Evolutionary conservation across 2,797 vertebrate genomes (phyloP).

Genomic region (Aplochiton taeniatus): DNA sequence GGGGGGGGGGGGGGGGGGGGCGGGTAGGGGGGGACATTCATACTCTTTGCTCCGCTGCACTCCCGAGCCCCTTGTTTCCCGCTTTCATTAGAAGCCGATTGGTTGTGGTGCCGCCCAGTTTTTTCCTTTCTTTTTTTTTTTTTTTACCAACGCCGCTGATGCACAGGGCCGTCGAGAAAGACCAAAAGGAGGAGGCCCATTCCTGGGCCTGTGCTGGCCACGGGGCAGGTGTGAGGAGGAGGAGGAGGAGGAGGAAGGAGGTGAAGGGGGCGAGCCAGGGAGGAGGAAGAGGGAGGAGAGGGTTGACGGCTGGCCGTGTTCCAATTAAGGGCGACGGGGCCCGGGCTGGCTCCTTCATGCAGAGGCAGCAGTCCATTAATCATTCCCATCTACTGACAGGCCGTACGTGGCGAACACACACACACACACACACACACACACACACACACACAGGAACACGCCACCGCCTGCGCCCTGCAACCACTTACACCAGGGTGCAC

Average conservation of each 20-base stretch:
- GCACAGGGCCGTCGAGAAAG: conserved; percentile 15
- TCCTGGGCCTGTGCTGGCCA: conserved; percentile 29
- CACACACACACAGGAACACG: conserved; percentile 40
- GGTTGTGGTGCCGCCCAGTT: conserved; percentile 63
- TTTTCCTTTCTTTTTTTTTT: conserved; percentile 57
- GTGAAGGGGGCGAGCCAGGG: conserved; percentile 9
- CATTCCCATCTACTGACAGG: conserved; percentile 62
- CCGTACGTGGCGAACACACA: conserved; percentile 10
- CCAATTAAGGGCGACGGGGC: conserved; percentile 52
- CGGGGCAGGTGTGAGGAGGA: conserved; percentile 68
- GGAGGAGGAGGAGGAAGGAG: conserved; percentile 17
- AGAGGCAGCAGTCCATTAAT: conserved; percentile 67
- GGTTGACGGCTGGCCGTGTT: conserved; percentile 36
- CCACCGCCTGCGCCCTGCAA: conserved; percentile 30
- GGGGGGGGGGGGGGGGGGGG: conserved; percentile 35
- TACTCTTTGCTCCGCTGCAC: conserved; percentile 42
- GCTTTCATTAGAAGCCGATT: conserved; percentile 58
- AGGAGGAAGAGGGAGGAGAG: conserved; percentile 34
- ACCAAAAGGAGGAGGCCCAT: conserved; percentile 18
- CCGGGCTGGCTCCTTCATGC: conserved; percentile 53
- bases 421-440: conserved; percentile 23
- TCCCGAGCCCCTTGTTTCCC: conserved; percentile 49
- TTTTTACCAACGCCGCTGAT: conserved; percentile 54
- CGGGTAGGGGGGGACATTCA: conserved; percentile 38
- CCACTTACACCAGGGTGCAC: conserved; percentile 39